phyloP scores from a whole-genome alignment of 1,140 invertebrate species.

The Drosophila nigrodunni region DNA sequence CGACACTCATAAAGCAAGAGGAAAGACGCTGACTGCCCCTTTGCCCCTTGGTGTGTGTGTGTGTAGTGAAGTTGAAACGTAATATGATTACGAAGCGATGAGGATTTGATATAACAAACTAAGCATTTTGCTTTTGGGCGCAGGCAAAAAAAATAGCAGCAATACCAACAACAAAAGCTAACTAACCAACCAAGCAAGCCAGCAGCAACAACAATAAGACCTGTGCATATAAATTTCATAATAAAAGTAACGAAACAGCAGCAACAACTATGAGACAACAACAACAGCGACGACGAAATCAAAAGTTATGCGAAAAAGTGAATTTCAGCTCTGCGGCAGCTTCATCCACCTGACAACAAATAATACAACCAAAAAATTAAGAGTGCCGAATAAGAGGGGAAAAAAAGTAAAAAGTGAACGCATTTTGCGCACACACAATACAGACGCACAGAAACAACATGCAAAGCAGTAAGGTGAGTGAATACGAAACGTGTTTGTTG shows the following conservation, averaged over 20 bases:
- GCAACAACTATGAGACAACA: constrained; percentile 21
- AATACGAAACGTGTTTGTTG: constrained; percentile 41
- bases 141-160: constrained; percentile 11
- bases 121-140: constrained; percentile 56
- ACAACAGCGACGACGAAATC: constrained; percentile 42
- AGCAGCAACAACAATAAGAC: constrained; percentile 16
- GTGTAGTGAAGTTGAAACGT: constrained; percentile 41
- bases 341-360: constrained; percentile 51
- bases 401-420: constrained; percentile 38
- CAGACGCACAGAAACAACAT: constrained; percentile 7
- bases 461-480: constrained; percentile 30
- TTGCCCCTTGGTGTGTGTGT: constrained; percentile 12
- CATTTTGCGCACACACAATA: constrained; percentile 28
- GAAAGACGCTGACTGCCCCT: constrained; percentile 2
- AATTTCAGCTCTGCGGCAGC: constrained; percentile 44
- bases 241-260: constrained; percentile 60
- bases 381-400: neutral
- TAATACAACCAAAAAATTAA: constrained; percentile 1
- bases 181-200: constrained; percentile 33
- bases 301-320: constrained; percentile 72
- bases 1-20: constrained; percentile 9
- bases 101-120: constrained; percentile 54
- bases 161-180: constrained; percentile 23
- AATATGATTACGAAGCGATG: constrained; percentile 55
- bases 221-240: constrained; percentile 63